Base-by-base conservation (phyloP, 2,888 invertebrate genomes). In the Leucozona laternaria region DNA sequence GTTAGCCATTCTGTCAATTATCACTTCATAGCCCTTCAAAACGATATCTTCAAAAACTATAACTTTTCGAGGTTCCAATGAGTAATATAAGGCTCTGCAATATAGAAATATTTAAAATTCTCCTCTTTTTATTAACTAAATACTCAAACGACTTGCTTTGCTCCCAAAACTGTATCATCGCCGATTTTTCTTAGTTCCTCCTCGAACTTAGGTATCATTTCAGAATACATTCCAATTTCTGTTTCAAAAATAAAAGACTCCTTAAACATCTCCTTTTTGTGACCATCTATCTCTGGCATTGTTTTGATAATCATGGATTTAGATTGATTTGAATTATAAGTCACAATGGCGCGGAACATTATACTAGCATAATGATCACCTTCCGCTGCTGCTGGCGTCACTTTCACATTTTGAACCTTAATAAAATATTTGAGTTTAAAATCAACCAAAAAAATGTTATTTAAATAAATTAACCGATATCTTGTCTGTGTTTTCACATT, bases 311-410 rank as follows among this genome's bases (percentile, higher is more conserved):
- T 88, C 58, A 88, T 31, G 2, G 88, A 80, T 58, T 81, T 88
- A 11, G 55, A 28, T 37, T 34, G 2, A 31, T 2, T 50, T 13
- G 40, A 28, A 15, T 40, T 22, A 28, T 48, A 73, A 20, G 2
- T 73, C 2, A 89, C 83, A 2, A 2, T 37, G 0, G 81, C 88
- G 2, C 89, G 88, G 50, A 89, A 88, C 88, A 89, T 89, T n/a
- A 88, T 43, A 76, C 89, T 89, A 2, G 88, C 88, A 71, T 87
- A 89, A 34, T 89, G 89, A 71, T 89, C 89, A 17, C 50, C 48
- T 34, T 28, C 15, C 1, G 7, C 15, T 48, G 66, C n/a, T 17
- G 50, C 73, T 1, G 73, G 73, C 15, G 25, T 7, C 13, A 25
- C 4, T 40, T 25, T 28, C 6, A 73, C 5, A 37, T 40, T 37